Conservation (phyloP, 2,888 invertebrate species). For the Pristionchus exspectatus region DNA sequence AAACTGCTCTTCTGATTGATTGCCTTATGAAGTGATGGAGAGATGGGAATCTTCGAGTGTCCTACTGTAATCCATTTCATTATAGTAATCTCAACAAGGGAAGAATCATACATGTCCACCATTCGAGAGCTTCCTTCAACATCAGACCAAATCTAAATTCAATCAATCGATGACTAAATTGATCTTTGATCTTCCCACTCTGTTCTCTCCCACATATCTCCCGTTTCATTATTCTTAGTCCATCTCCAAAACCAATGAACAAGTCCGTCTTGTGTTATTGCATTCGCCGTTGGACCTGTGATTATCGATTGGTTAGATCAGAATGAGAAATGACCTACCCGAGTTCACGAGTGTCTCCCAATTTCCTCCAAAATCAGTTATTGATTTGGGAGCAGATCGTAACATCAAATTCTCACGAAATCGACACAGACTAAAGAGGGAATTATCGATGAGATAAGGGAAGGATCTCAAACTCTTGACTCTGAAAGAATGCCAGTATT, state of each 20-base stretch:
- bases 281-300: conserved; percentile 40
- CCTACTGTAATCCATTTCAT: neutral
- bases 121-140: conserved; percentile 6
- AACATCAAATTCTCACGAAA: neutral
- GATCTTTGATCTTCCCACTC: neutral
- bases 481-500: conserved; percentile 21
- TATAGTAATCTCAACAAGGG: neutral
- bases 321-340: neutral
- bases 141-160: neutral
- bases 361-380: conserved; percentile 6
- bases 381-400: neutral
- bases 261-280: conserved; percentile 19
- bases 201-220: conserved; percentile 1
- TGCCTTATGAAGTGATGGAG: conserved; percentile 29
- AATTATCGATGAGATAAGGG: neutral
- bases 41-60: neutral
- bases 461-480: neutral
- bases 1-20: conserved; percentile 18
- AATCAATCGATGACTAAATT: neutral
- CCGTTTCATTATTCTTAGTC: neutral
- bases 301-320: neutral
- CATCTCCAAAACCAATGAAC: conserved; percentile 12
- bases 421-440: neutral
- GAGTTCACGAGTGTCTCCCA: neutral
- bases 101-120: neutral